A percentile compares a stretch with the other conserved stretches of the same genome.
phyloP scores from a whole-genome alignment of 2,797 vertebrate species.

The Coluber constrictor region DNA sequence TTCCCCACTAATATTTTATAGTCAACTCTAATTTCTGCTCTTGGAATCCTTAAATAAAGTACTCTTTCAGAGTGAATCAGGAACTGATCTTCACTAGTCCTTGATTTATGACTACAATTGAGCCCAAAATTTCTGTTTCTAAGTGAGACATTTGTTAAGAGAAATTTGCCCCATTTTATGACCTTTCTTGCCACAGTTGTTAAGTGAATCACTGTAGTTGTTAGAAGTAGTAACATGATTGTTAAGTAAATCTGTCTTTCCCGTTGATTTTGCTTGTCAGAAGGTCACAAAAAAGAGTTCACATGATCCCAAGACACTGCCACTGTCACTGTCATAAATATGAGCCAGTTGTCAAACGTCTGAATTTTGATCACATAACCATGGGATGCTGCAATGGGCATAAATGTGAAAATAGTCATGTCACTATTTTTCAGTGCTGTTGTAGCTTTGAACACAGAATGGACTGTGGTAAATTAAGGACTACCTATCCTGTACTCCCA shows the following conservation, averaged over 20 bases:
- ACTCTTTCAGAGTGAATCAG: not conserved
- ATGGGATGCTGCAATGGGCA: not conserved
- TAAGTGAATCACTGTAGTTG: not conserved
- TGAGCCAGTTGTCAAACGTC: not conserved
- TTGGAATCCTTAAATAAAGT: not conserved
- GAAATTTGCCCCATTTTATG: not conserved
- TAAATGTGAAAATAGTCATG: not conserved
- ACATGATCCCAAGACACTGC: not conserved
- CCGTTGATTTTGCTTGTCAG: not conserved
- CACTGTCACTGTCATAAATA: not conserved
- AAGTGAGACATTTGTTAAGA: not conserved
- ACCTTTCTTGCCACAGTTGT: not conserved
- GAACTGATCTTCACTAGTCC: not conserved
- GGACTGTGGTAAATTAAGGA: not conserved
- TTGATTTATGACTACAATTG: not conserved
- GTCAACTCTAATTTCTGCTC: not conserved
- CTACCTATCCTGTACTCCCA: not conserved
- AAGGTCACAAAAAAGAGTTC: not conserved
- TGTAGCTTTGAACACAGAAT: not conserved
- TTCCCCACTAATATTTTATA: not conserved
- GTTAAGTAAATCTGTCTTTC: not conserved
- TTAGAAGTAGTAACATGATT: not conserved
- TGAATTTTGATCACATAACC: not conserved
- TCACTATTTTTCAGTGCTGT: not conserved
- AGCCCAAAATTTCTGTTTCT: not conserved